Conservation (phyloP, 2,888 invertebrate species). For the Dione juno region DNA sequence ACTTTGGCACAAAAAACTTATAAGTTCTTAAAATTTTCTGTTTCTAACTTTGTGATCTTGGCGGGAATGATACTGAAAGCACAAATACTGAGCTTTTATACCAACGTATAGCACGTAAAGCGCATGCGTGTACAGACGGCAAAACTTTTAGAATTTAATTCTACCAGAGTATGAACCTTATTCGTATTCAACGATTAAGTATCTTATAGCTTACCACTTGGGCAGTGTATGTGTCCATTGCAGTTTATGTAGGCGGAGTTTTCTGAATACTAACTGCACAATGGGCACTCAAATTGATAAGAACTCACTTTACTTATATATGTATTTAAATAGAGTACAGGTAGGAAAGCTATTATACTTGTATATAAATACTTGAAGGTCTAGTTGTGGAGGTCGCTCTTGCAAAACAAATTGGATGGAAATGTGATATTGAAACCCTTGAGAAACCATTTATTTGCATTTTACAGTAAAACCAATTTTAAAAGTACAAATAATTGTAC, state of each 20-base stretch:
- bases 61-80: slow-evolving; percentile 64
- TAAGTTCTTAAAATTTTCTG: slow-evolving; percentile 23
- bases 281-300: slow-evolving; percentile 64
- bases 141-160: not conserved
- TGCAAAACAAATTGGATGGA: slow-evolving; percentile 24
- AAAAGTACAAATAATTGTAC: not conserved
- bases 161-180: slow-evolving; percentile 21
- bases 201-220: not conserved
- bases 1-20: slow-evolving; percentile 44
- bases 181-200: slow-evolving; percentile 3
- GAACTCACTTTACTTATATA: slow-evolving; percentile 53
- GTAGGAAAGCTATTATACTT: slow-evolving; percentile 36
- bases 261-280: slow-evolving; percentile 47
- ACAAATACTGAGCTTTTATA: slow-evolving; percentile 64
- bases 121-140: slow-evolving; percentile 63
- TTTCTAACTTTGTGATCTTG: slow-evolving; percentile 50
- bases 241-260: slow-evolving; percentile 55
- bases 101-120: slow-evolving; percentile 38
- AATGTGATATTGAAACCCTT: not conserved
- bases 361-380: slow-evolving; percentile 36
- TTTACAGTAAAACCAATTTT: not conserved
- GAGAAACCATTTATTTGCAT: not conserved
- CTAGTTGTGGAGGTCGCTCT: slow-evolving; percentile 28
- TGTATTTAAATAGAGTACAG: slow-evolving; percentile 46
- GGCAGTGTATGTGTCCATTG: too few species aligned